Base-by-base conservation (phyloP, 2,888 invertebrate genomes). In the Cerastis leucographa region DNA sequence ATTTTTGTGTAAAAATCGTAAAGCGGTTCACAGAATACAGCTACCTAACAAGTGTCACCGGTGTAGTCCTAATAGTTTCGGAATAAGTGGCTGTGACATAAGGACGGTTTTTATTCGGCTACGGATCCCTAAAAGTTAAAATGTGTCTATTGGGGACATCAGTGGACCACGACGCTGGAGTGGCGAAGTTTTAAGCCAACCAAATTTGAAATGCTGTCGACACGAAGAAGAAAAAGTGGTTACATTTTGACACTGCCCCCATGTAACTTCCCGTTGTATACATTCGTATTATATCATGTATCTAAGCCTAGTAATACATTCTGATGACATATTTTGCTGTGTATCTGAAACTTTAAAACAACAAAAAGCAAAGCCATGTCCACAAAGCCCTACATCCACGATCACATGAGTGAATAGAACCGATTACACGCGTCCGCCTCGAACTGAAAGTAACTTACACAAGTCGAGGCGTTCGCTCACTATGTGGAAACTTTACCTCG, bases 381-480 rank as follows among this genome's bases (percentile, higher is more conserved):
- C 85, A 81, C 65, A 67, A 70, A 65, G 68, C 70, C 66, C 22
- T 76, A 78, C 74, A 78, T 80, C 64, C 68, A 73, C 69, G 77
- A 75, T 69, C 83, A 75, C 74, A 79, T 66, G 83, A 86, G 85
- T 86, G 87, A 85, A 86, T 85, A 85, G 76, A 78, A 84, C 79
- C 86, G 87, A 86, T 84, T 79, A 87, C 85, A 79, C 79, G 75
- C 82, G 79, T 85, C 81, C 78, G 85, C 80, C 29, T 75, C 73
- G 44, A 85, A 87, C 82, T 84, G 71, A 74, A 84, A 86, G 78
- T 83, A 84, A 87, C 82, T 87, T 87, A 80, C 77, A 86, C 75
- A 80, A 86, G 80, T 86, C 42, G 78, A 83, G 83, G 79, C 87
- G 82, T 72, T 80, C 84, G 74, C 87, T 87, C 77, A 70, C 68